phyloP scores from a whole-genome alignment of 2,888 invertebrate genomes.

The Isoperla grammatica region DNA sequence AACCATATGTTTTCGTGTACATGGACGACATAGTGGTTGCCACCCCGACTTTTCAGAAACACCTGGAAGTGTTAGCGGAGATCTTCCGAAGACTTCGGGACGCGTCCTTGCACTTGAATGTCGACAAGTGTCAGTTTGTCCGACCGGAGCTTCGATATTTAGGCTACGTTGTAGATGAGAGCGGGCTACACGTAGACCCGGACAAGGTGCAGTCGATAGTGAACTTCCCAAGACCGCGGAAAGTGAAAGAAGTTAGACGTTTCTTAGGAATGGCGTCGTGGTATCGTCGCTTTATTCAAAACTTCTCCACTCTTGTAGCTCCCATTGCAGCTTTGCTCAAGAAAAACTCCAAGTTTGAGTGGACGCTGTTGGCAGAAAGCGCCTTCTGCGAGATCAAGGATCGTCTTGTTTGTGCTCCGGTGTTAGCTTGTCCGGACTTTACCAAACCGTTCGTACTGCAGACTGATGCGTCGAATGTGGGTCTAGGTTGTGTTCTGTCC shows the following conservation, averaged over 20 bases:
- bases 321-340: conserved; percentile 31
- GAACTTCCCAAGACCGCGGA: conserved; percentile 33
- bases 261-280: conserved; percentile 37
- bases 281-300: conserved; percentile 34
- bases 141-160: conserved; percentile 34
- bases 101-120: not conserved
- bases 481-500: conserved; percentile 34
- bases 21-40: conserved; percentile 34
- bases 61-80: conserved; percentile 13
- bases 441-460: conserved; percentile 29
- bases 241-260: conserved; percentile 30
- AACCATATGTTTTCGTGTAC: conserved; percentile 11
- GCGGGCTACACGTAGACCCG: conserved; percentile 33
- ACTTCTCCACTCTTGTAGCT: conserved; percentile 23
- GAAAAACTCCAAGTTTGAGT: not conserved
- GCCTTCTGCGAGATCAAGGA: conserved; percentile 25
- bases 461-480: conserved; percentile 35
- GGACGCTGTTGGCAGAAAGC: conserved; percentile 6
- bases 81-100: conserved; percentile 15
- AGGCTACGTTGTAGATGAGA: conserved; percentile 38
- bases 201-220: conserved; percentile 29
- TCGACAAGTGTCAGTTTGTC: conserved; percentile 13
- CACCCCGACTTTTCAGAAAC: conserved; percentile 21
- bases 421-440: conserved; percentile 33
- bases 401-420: conserved; percentile 25